Evolutionary conservation across 2,888 invertebrate genomes (phyloP), one percentile per base, ranked within the genome.

Genomic region (Papilio gigon): DNA sequence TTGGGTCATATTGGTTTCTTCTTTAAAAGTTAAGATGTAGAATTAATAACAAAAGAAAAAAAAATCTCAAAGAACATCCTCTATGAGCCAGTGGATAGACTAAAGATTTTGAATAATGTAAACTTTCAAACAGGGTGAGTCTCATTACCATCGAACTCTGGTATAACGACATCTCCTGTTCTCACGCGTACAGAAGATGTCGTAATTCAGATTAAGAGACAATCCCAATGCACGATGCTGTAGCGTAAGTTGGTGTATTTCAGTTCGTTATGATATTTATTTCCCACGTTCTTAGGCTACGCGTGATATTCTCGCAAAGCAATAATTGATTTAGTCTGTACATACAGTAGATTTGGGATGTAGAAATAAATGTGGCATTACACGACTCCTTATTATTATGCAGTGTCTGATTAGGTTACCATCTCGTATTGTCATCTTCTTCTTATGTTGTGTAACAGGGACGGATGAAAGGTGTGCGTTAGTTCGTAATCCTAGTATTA

Each of bases 281-380:
- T 30, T 76, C 6, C n/a, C 9, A 9, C 9, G 5, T 56, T 33
- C 1, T 25, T n/a, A 64, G 67, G 63, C 5, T 17, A 9, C 35
- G 70, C 84, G 82, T 83, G 78, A 47, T 71, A 80, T 80, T 83
- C 81, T 80, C 79, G 47, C 68, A 71, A 79, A 83, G 84, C 84
- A 84, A 84, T 84, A 84, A 70, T 65, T 53, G 63, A 33, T 71
- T 70, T 82, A 79, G 77, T 1, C 17, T 62, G 58, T 47, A 68
- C 79, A 77, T 80, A 74, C 66, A 66, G 25, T 37, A 44, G 44
- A 25, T 77, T 78, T 75, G 72, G 76, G 75, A 75, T 74, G 70
- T 76, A 74, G 76, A 73, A 74, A 78, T 69, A 70, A 80, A 79
- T 79, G 71, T 78, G 75, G 78, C 78, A 76, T 78, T 81, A 76